Evolutionary conservation across 1,140 invertebrate species (phyloP).

Genomic region (Sycophaga agraensis): DNA sequence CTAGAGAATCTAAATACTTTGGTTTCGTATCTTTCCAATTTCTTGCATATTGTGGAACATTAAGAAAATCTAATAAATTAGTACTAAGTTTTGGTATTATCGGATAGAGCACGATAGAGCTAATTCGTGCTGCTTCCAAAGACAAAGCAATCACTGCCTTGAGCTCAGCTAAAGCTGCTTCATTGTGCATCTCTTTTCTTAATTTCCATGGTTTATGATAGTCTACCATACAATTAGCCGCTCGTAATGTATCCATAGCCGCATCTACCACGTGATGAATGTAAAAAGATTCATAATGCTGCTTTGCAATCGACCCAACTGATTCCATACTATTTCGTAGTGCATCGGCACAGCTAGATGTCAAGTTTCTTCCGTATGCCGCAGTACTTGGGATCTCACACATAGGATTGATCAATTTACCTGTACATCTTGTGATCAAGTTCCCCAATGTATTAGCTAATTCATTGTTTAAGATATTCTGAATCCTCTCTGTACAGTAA

Average conservation of each 20-base stretch:
- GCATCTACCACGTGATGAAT: slow-evolving; percentile 83
- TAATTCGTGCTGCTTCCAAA: slow-evolving; percentile 80
- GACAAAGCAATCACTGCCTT: slow-evolving; percentile 77
- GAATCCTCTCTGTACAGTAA: slow-evolving; percentile 78
- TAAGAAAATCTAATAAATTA: slow-evolving; percentile 69
- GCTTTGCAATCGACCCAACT: slow-evolving; percentile 60
- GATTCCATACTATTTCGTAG: slow-evolving; percentile 61
- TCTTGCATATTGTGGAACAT: slow-evolving; percentile 57
- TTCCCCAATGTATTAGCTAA: slow-evolving; percentile 93
- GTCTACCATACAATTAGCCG: slow-evolving; percentile 85
- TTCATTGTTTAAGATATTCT: slow-evolving; percentile 83
- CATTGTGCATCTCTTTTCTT: slow-evolving; percentile 58
- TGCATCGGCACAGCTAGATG: slow-evolving; percentile 59
- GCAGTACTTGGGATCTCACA: slow-evolving; percentile 69
- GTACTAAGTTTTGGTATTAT: slow-evolving; percentile 75
- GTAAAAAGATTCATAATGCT: slow-evolving; percentile 75
- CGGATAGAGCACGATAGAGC: slow-evolving; percentile 78
- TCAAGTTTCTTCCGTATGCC: slow-evolving; percentile 57
- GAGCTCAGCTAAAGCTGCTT: slow-evolving; percentile 60
- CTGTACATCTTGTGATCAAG: slow-evolving; percentile 79
- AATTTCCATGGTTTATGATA: slow-evolving; percentile 85
- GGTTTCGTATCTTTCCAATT: slow-evolving; percentile 58
- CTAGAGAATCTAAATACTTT: slow-evolving; percentile 26
- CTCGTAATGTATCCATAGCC: slow-evolving; percentile 72
- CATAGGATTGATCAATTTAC: slow-evolving; percentile 74